phyloP scores from a whole-genome alignment of 2,888 invertebrate genomes.

The Seira sanloemensis region DNA sequence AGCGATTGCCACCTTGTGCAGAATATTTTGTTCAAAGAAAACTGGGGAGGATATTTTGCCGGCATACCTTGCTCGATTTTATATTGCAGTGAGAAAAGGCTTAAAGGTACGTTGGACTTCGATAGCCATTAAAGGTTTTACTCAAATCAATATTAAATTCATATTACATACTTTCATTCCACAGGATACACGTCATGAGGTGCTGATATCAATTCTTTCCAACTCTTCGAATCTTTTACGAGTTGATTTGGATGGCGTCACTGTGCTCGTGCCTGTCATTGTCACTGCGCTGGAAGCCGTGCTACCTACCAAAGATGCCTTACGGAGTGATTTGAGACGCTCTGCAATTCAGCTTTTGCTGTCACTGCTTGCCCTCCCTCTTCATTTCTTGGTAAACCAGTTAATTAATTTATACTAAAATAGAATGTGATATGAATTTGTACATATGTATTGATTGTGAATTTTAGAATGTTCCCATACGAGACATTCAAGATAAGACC shows the following conservation, averaged over 20 bases:
- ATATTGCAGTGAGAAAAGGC: slow-evolving; percentile 92
- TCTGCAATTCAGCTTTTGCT: slow-evolving; percentile 94
- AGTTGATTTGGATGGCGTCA: slow-evolving; percentile 93
- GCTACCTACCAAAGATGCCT: slow-evolving; percentile 89
- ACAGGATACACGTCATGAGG: slow-evolving; percentile 78
- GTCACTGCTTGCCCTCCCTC: slow-evolving; percentile 93
- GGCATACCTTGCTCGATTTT: slow-evolving; percentile 93
- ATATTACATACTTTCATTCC: too few species aligned
- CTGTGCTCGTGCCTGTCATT: slow-evolving; percentile 92
- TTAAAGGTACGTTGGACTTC: slow-evolving; percentile 78
- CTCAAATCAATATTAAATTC: background rate
- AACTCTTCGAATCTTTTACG: slow-evolving; percentile 92
- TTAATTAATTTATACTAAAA: slow-evolving; percentile 28
- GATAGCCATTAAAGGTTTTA: background rate
- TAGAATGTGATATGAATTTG: slow-evolving; percentile 12
- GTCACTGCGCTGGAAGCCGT: slow-evolving; percentile 93
- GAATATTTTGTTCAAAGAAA: slow-evolving; percentile 96
- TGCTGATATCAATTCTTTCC: slow-evolving; percentile 90
- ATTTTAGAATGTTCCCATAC: slow-evolving; percentile 75
- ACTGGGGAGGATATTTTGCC: slow-evolving; percentile 95
- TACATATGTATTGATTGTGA: slow-evolving; percentile 78
- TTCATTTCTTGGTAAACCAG: slow-evolving; percentile 85
- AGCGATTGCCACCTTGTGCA: slow-evolving; percentile 95
- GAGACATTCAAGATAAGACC: slow-evolving; percentile 74
- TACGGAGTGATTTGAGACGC: slow-evolving; percentile 88